A percentile compares a stretch with the other conserved stretches of the same genome.
Conservation (phyloP, 1,140 invertebrate species). For the Leptopilina clavipes region DNA sequence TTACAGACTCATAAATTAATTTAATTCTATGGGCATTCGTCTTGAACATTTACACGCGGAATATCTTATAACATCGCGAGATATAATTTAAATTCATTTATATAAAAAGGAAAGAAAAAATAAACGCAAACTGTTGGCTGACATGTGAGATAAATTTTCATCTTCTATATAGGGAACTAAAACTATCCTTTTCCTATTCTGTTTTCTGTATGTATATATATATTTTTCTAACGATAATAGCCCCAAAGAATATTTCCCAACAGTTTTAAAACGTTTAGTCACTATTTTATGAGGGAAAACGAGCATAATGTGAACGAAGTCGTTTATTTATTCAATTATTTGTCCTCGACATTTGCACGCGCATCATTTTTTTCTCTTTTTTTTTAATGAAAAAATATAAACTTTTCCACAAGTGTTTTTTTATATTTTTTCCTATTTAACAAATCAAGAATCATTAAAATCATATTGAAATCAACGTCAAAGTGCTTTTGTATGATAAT, state of each 20-base stretch:
- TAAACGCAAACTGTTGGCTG: too few relatives aligned
- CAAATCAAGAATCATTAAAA: background rate
- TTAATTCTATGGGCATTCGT: background rate
- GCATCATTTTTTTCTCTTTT: too few relatives aligned
- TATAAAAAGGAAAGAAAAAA: background rate
- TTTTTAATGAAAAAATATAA: background rate
- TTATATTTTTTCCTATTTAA: too few relatives aligned
- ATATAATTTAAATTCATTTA: conserved; percentile 6
- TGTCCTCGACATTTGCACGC: conserved; percentile 33
- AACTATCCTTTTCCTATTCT: conserved; percentile 12
- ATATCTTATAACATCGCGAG: conserved; percentile 12
- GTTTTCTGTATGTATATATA: background rate
- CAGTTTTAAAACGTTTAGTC: conserved; percentile 12
- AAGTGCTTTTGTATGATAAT: background rate
- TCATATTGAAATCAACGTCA: too few relatives aligned
- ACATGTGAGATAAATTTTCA: conserved; percentile 17
- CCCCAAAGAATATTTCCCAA: conserved; percentile 14
- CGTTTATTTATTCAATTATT: background rate
- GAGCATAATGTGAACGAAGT: conserved; percentile 8
- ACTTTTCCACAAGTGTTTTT: background rate
- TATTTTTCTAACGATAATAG: background rate
- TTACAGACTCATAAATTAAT: conserved; percentile 17
- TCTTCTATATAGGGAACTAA: conserved; percentile 18
- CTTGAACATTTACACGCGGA: conserved; percentile 8
- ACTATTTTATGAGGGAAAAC: conserved; percentile 26